Evolutionary conservation across 2,797 vertebrate genomes (phyloP), one percentile per base, ranked within the genome.

Genomic region (Loris lydekkerianus): DNA sequence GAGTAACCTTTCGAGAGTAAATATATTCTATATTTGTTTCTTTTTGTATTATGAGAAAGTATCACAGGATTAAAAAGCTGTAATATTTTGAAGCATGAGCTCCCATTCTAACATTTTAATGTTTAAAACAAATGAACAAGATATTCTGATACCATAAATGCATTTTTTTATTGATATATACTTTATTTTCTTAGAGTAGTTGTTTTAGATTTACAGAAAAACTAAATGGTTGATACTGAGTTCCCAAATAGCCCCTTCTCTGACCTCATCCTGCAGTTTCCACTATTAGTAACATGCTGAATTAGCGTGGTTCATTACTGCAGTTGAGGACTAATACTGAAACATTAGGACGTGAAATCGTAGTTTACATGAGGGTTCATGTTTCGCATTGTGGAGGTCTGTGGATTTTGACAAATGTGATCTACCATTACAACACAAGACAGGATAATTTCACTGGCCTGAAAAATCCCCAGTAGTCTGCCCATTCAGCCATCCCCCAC

Each of bases 121-220:
- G 46, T 43, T 82, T 53, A 29, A 67, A 89, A 83, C 27, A 95
- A 81, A 93, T 34, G 31, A 70, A 84, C n/a, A 43, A 75, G 87
- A 15, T 60, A 56, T 29, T 93, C 91, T 75, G 86, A 89, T 34
- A 76, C 80, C 15, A 56, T 37, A 49, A 75, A 31, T 61, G 10
- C 70, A 65, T 72, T 80, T 93, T 90, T 86, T 83, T 77, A 56
- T 86, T 65, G 91, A 61, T 67, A 61, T 49, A 23, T 49, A 23
- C 43, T 77, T 67, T 49, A 60, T 27, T 65, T 85, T n/a, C 15
- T 91, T 91, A 46, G 80, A 86, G 46, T 14, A 49, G 56, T 67
- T 88, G 61, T 67, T 88, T 53, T 43, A 81, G 65, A 31, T 84
- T 80, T 92, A 60, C 40, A 87, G 82, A 40, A 77, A 69, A 76